These are phyloP conservation scores for Thera obeliscata DNA, from an alignment of 2,888 invertebrate genomes.

Conservation along the genomic window DNA sequence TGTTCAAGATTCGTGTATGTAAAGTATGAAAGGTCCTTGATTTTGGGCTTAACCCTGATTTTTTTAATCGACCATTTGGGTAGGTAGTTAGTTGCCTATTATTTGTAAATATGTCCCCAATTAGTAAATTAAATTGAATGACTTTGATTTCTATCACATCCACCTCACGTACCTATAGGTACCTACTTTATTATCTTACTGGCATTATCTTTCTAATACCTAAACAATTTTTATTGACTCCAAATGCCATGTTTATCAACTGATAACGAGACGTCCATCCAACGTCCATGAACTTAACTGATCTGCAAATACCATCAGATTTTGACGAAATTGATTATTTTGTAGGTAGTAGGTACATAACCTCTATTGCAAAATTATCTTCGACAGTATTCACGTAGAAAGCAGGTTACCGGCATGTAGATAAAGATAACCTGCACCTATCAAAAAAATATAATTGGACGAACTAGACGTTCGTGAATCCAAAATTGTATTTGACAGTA, in stretches of 20 bases:
- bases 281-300: conserved; percentile 37
- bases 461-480: too few species aligned
- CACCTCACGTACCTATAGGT: conserved; percentile 1
- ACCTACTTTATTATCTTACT: conserved; percentile 9
- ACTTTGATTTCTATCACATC: conserved; percentile 10
- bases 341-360: conserved; percentile 2
- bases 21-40: too few species aligned
- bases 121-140: conserved; percentile 11
- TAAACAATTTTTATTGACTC: conserved; percentile 22
- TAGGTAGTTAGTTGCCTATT: too few species aligned
- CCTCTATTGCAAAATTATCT: conserved; percentile 4
- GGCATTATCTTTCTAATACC: conserved; percentile 27
- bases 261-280: conserved; percentile 35
- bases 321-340: not conserved
- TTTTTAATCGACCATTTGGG: too few species aligned
- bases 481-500: conserved; percentile 5
- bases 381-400: conserved; percentile 6
- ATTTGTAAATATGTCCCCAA: not conserved
- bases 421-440: too few species aligned
- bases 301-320: conserved; percentile 19
- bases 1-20: too few species aligned
- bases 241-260: conserved; percentile 30
- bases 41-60: too few species aligned
- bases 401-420: conserved; percentile 7
- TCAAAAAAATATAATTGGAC: too few species aligned